Conservation (phyloP, 2,113 vertebrate species). For the Bos javanicus region DNA sequence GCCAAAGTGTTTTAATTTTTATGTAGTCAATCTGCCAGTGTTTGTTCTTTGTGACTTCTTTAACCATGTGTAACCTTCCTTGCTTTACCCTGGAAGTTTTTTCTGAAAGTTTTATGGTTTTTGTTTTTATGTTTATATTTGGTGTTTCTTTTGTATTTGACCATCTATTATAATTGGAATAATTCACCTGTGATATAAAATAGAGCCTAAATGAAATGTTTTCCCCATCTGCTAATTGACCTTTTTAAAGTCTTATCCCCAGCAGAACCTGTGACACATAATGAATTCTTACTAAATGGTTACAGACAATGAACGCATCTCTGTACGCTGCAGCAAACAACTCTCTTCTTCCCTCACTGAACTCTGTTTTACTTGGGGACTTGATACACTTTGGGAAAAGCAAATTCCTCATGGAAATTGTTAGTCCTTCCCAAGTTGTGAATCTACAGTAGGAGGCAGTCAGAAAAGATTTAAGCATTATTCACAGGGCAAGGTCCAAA, state of each 20-base stretch:
- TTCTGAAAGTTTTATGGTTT: not conserved
- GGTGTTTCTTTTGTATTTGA: not conserved
- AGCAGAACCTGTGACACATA: not conserved
- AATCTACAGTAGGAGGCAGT: not conserved
- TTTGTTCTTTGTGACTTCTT: slow-evolving; percentile 20
- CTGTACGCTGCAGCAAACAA: not conserved
- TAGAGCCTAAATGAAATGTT: not conserved
- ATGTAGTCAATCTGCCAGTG: not conserved
- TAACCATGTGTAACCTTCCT: not conserved
- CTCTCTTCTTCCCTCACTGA: not conserved
- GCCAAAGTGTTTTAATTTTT: not conserved
- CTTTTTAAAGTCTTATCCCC: not conserved
- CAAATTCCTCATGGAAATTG: not conserved
- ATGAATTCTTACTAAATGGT: not conserved
- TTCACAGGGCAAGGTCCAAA: not conserved
- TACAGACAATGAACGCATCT: not conserved
- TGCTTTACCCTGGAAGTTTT: not conserved
- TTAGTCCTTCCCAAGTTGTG: not conserved
- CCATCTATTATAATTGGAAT: not conserved
- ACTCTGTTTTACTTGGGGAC: not conserved
- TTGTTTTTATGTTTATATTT: not conserved
- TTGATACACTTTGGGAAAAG: not conserved
- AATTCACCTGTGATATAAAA: not conserved
- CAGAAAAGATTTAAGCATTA: not conserved
- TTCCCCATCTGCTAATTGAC: not conserved